Conservation (phyloP, 1,140 invertebrate species). For the Euglossa dilemma region DNA sequence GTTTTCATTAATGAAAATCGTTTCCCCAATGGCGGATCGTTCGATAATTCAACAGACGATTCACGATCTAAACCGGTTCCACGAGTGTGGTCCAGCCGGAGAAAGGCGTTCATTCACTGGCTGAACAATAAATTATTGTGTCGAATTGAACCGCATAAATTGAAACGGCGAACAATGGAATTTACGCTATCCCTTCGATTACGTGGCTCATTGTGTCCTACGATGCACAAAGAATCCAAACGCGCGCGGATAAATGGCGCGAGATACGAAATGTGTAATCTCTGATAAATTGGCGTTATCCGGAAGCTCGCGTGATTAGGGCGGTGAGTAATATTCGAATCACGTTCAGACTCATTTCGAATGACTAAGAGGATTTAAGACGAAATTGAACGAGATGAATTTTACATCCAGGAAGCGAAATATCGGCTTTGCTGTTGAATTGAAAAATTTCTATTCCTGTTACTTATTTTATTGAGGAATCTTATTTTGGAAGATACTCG, state of each 20-base stretch:
- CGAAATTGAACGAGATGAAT: too few relatives aligned
- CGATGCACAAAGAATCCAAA: not conserved
- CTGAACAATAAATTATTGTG: conserved; percentile 36
- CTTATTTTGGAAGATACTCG: too few relatives aligned
- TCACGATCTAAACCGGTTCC: conserved; percentile 32
- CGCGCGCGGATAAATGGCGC: not conserved
- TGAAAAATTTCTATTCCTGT: too few relatives aligned
- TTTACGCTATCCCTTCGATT: conserved; percentile 23
- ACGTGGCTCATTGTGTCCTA: conserved; percentile 1
- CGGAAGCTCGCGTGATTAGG: not conserved
- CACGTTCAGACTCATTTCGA: not conserved
- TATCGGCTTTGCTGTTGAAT: too few relatives aligned
- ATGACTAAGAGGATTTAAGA: too few relatives aligned
- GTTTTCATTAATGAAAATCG: conserved; percentile 28
- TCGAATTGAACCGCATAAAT: conserved; percentile 15
- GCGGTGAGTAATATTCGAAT: not conserved
- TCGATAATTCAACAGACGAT: conserved; percentile 34
- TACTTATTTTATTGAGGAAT: too few relatives aligned
- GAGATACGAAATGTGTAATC: not conserved
- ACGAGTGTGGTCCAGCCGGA: conserved; percentile 18
- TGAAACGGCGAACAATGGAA: conserved; percentile 27
- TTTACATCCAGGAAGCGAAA: too few relatives aligned
- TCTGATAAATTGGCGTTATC: not conserved
- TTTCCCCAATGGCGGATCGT: conserved; percentile 5
- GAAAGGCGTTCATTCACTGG: conserved; percentile 21